Base-by-base conservation (phyloP, 2,888 invertebrate genomes). In the Heliothis peltigera region DNA sequence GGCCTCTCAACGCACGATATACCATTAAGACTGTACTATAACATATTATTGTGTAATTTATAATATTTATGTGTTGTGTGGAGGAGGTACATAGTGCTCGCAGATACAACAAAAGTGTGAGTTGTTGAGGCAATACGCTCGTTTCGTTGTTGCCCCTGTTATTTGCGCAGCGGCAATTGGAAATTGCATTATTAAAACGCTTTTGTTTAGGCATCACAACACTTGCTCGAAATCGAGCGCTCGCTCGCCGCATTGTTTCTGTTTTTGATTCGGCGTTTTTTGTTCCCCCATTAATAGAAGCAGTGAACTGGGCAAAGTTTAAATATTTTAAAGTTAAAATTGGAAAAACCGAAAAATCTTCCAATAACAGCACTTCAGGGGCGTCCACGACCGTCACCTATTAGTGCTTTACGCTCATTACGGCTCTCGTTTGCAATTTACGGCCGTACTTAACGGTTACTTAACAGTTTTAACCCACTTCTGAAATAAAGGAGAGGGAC, bases 151-250 rank as follows among this genome's bases (percentile, higher is more conserved):
- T 84, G 87, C 91, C 92, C 92, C 89, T 85, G 89, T 75, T 95
- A 94, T 95, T 95, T 95, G 93, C 89, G 76, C 90, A 91, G 89
- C 89, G 91, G 87, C 95, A 95, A 95, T 95, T 95, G 95, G 91
- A 95, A 93, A 94, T 87, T 95, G 95, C 95, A 95, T 95, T 95
- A 95, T 95, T 95, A 94, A 95, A 92, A 81, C 81, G 89, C 91
- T 92, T 93, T 95, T 95, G 95, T 95, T 95, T 95, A 91, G 91
- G 85, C 88, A 87, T 87, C 88, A 88, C 89, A 91, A 92, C 93
- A 94, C 92, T 93, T 89, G 83, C 85, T 80, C 68, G 81, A 88
- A 90, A 77, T 70, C 59, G 71, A 72, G 67, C 64, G 59, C 55
- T 18, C 39, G 68, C 53, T 59, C 64, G 60, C 39, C 42, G 68